A percentile compares a stretch with the other conserved stretches of the same genome.
These are phyloP conservation scores for Nasonia vitripennis DNA, from an alignment of 1,140 invertebrate genomes.

Conservation along the genomic window DNA sequence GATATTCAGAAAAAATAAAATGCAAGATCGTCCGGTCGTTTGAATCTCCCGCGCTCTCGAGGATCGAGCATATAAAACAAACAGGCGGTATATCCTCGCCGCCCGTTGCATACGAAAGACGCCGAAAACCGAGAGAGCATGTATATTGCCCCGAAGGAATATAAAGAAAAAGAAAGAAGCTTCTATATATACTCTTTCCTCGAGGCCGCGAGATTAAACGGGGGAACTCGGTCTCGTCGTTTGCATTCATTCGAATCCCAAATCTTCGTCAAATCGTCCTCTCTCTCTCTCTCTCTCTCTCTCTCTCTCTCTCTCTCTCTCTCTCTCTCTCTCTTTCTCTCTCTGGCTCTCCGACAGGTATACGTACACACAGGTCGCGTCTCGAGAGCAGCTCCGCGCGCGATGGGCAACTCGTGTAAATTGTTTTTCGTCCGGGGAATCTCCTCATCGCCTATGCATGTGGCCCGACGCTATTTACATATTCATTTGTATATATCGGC, in stretches of 20 bases:
- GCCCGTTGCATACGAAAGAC: not conserved
- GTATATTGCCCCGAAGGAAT: not conserved
- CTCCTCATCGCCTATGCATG: not conserved
- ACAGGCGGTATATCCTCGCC: not conserved
- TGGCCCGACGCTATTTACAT: slow-evolving; percentile 7
- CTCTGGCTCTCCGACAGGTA: not conserved
- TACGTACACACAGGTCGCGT: not conserved
- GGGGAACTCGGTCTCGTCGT: not conserved
- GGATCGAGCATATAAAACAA: no score
- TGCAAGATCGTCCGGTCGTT: no score
- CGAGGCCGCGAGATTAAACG: not conserved
- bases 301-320: no score
- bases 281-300: no score
- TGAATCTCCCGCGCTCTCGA: no score
- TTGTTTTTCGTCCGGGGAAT: slow-evolving; percentile 6
- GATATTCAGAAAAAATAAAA: no score
- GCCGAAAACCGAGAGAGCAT: not conserved
- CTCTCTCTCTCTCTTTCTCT: no score
- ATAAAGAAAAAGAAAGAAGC: not conserved
- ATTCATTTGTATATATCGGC: slow-evolving; percentile 32
- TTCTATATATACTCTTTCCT: not conserved
- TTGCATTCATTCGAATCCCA: slow-evolving; percentile 39
- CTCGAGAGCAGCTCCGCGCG: no score
- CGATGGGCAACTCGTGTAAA: not conserved
- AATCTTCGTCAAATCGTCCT: slow-evolving; percentile 34